Evolutionary conservation across 2,797 vertebrate species (phyloP).

Genomic region (Chrosomus eos): DNA sequence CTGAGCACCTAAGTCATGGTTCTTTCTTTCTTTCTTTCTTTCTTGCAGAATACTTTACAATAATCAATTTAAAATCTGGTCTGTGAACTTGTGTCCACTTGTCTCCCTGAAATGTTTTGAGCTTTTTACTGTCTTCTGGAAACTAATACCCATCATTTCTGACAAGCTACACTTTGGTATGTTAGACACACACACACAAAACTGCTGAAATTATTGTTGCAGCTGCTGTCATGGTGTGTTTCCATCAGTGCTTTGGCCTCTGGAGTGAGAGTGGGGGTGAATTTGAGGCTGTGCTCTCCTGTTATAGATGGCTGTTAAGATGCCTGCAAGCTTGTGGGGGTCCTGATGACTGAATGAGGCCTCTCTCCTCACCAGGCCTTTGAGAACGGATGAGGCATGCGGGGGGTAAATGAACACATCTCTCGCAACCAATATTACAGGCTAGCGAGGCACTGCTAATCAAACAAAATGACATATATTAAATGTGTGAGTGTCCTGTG

Average conservation of each 20-base stretch:
- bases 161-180: constrained; percentile 3
- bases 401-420: not conserved
- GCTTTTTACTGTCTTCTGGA: constrained; percentile 1
- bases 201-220: constrained; percentile 9
- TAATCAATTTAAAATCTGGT: not conserved
- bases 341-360: constrained; percentile 33
- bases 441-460: not conserved
- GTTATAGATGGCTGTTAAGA: constrained; percentile 49
- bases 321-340: constrained; percentile 28
- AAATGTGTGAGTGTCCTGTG: constrained; percentile 4
- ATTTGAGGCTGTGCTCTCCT: constrained; percentile 47
- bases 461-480: constrained; percentile 29
- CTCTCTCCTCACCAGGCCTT: not conserved
- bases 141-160: constrained; percentile 32
- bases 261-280: constrained; percentile 53
- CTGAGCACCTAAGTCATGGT: no score
- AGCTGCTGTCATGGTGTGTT: constrained; percentile 23
- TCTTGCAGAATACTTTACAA: not conserved
- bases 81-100: not conserved
- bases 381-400: constrained; percentile 1
- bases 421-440: not conserved
- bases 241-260: constrained; percentile 50
- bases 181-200: constrained; percentile 7
- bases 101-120: not conserved
- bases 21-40: not conserved